Evolutionary conservation across 1,140 invertebrate species (phyloP), one percentile per base, ranked within the genome.

Genomic region (Antheraea mylitta): DNA sequence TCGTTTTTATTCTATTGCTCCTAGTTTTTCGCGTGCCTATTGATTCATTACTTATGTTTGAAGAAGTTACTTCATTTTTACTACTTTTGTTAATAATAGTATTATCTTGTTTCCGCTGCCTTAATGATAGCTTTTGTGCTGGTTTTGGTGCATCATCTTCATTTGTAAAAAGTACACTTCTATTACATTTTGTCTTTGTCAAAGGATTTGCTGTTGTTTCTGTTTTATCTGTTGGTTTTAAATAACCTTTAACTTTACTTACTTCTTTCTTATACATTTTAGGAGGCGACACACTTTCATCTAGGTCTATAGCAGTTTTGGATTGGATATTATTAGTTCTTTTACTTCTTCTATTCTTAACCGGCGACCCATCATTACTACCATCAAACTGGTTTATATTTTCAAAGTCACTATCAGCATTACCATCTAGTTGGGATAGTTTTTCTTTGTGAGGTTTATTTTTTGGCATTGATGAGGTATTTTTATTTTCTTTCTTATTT

Each of bases 341-440:
- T 82, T 38, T 59, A 53, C 67, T 74, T 18, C 66, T 76, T 66
- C 73, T 76, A 22, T 58, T 74, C 70, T 60, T 81, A 36, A 58
- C 59, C 61, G 59, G 68, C 36, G 42, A 3, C 18, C 22, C 45
- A 72, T 87, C 80, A 80, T 89, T 79, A 78, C 78, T 84, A 42
- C 86, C 85, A 81, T 89, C 85, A 48, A 87, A 19, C 79, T 90
- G 86, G 70, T 83, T 84, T 62, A 86, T 85, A 71, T 81, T 79
- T 3, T 77, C 69, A 58, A 68, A 67, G 45, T 78, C 75, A 79
- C 36, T 75, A 66, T 76, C 67, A 72, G 71, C 58, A 72, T 62
- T 67, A 9, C 71, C 71, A 71, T 78, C 71, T 58, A 78, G 38
- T 68, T 80, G 70, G 11, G 64, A 66, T 48, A 66, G 13, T 66